Base-by-base conservation (phyloP, 1,140 invertebrate genomes). In the Drosophila navojoa region DNA sequence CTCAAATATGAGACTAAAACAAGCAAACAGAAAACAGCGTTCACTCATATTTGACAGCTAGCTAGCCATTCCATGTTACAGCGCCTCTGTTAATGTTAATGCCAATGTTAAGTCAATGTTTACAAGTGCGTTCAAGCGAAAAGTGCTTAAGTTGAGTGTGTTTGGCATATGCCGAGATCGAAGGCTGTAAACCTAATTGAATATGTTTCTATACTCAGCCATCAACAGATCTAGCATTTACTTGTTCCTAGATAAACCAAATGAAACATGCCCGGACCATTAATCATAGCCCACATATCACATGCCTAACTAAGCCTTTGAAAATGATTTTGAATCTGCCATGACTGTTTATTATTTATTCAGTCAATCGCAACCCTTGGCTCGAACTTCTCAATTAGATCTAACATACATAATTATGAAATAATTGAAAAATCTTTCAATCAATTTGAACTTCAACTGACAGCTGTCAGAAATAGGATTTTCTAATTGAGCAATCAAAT, bases 401-500 rank as follows among this genome's bases (percentile, higher is more conserved):
- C 4, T 10, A 38, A 61, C 16, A 35, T 38, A 61, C 16, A 35
- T 49, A 61, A 61, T 61, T 50, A 62, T 52, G n/a, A 22, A 29
- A 67, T 67, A 67, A 66, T 66, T 59, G 32, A 67, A 47, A 58
- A 68, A 66, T 66, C 52, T 64, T 54, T 58, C 61, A 71, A 67
- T 73, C 74, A 64, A 42, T 77, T 57, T 47, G 63, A 73, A 76
- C 71, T 60, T 42, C 27, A 50, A n/a, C 66, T 82, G 79, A 82
- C 79, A 82, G 79, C 79, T 79, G 76, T 78, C 79, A 60, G 55
- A 55, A 58, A 54, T 47, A 11, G 15, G 13, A 50, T 29, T 45
- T 45, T 19, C 6, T 45, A 45, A 58, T 54, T 71, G 32, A 62
- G 27, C 58, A 32, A 74, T 47, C 55, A 38, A 61, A 25, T 47